These are phyloP conservation scores for Amniataba percoides DNA, from an alignment of 2,797 vertebrate genomes.

Conservation along the genomic window DNA sequence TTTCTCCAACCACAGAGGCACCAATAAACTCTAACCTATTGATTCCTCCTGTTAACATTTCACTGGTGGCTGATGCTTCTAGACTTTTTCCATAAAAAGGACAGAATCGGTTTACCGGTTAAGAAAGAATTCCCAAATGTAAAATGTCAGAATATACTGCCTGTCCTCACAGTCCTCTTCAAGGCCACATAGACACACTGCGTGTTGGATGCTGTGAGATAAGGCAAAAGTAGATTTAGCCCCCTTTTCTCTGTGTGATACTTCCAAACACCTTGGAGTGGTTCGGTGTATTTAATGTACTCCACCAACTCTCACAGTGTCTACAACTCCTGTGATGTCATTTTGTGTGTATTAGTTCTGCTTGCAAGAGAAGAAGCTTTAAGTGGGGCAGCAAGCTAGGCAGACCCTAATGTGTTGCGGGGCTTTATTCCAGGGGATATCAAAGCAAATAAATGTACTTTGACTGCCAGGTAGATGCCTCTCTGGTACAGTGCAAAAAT, in stretches of 20 bases:
- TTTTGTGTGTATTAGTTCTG: slow-evolving; percentile 38
- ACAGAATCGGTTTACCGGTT: slow-evolving; percentile 1
- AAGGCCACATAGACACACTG: not conserved
- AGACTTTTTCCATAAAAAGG: slow-evolving; percentile 29
- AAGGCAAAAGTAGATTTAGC: slow-evolving; percentile 20
- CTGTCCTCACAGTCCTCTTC: slow-evolving; percentile 19
- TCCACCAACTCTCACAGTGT: slow-evolving; percentile 6
- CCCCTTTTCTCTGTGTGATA: not conserved
- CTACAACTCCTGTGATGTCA: not conserved
- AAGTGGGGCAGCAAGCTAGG: slow-evolving; percentile 45
- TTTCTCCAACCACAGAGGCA: not conserved
- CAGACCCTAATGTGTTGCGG: slow-evolving; percentile 7
- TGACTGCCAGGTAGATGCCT: slow-evolving; percentile 28
- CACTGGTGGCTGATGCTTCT: slow-evolving; percentile 4
- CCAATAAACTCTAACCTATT: slow-evolving; percentile 37
- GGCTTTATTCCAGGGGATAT: slow-evolving; percentile 35
- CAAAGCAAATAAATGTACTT: slow-evolving; percentile 45
- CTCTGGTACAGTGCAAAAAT: not conserved
- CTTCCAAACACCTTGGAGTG: not conserved
- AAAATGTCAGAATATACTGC: not conserved
- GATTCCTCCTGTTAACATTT: slow-evolving; percentile 34
- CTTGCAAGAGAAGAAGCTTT: slow-evolving; percentile 33
- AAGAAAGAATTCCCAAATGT: not conserved
- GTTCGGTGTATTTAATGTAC: slow-evolving; percentile 23
- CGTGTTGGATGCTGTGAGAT: slow-evolving; percentile 1